A percentile compares a stretch with the other conserved stretches of the same genome.
Evolutionary conservation across 2,113 vertebrate genomes (phyloP).

Genomic region (Megaptera novaeangliae): DNA sequence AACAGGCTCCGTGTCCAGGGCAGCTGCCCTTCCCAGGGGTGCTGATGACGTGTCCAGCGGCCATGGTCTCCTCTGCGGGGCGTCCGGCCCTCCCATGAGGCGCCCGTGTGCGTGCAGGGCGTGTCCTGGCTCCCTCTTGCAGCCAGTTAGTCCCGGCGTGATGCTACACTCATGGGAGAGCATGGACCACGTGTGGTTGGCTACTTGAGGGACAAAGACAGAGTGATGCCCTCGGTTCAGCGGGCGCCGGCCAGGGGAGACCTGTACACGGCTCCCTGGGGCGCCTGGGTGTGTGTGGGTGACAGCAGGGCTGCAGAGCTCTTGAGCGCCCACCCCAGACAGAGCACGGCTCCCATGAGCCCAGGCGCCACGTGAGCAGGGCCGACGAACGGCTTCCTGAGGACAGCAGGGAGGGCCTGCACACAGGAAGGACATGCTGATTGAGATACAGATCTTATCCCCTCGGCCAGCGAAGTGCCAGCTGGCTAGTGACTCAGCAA

Average conservation of each 20-base stretch:
- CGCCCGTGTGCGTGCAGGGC: no score
- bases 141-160: neutral
- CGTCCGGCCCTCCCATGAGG: neutral
- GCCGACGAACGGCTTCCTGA: neutral
- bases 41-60: no score
- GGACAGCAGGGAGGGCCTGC: fast-evolving
- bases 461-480: neutral
- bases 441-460: neutral
- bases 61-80: no score
- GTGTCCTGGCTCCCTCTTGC: neutral
- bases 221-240: fast-evolving
- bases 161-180: neutral
- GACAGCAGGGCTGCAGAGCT: no score
- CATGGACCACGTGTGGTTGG: neutral
- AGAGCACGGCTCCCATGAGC: neutral
- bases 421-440: neutral
- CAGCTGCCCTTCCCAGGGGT: no score
- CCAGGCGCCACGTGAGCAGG: neutral
- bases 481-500: neutral
- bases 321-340: no score
- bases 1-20: no score
- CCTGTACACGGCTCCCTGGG: fast-evolving
- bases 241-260: fast-evolving
- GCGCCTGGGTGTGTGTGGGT: no score
- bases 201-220: neutral